Conservation (phyloP, 2,113 vertebrate genomes). For the Trematomus loennbergii region DNA sequence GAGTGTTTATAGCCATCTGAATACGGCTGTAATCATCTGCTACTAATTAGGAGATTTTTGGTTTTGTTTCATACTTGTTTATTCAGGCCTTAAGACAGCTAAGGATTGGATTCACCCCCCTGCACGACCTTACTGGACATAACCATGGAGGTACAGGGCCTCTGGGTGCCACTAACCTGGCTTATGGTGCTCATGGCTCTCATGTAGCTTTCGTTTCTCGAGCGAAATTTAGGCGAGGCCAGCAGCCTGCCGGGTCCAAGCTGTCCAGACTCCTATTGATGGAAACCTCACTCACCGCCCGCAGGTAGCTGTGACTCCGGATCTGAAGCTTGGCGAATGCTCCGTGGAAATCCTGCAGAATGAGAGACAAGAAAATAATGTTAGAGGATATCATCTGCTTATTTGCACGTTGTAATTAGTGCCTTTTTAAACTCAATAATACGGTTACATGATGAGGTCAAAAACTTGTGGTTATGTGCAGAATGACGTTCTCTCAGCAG, state of each 20-base stretch:
- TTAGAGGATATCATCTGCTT: not conserved
- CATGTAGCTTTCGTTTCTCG: constrained; percentile 99
- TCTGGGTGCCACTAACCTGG: constrained; percentile 87
- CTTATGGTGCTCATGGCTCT: constrained; percentile 99
- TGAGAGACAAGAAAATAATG: not conserved
- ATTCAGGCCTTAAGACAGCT: constrained; percentile 34
- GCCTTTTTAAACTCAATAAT: no score
- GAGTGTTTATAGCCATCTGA: constrained; percentile 56
- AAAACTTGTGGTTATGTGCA: no score
- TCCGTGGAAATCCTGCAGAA: constrained; percentile 92
- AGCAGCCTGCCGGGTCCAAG: constrained; percentile 94
- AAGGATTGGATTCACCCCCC: constrained; percentile 42
- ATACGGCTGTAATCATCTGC: constrained; percentile 44
- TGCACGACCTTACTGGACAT: constrained; percentile 36
- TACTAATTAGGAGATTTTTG: constrained; percentile 54
- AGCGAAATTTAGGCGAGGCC: constrained; percentile 97
- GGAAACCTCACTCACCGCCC: constrained; percentile 98
- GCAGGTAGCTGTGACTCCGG: constrained; percentile 98
- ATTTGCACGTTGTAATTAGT: no score
- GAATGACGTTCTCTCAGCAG: no score
- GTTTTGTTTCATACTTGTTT: constrained; percentile 41
- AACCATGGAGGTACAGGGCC: constrained; percentile 27
- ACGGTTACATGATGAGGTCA: no score
- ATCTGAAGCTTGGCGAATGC: constrained; percentile 97
- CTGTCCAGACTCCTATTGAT: constrained; percentile 98